These are phyloP conservation scores for Battus philenor DNA, from an alignment of 1,140 invertebrate genomes.

Conservation along the genomic window DNA sequence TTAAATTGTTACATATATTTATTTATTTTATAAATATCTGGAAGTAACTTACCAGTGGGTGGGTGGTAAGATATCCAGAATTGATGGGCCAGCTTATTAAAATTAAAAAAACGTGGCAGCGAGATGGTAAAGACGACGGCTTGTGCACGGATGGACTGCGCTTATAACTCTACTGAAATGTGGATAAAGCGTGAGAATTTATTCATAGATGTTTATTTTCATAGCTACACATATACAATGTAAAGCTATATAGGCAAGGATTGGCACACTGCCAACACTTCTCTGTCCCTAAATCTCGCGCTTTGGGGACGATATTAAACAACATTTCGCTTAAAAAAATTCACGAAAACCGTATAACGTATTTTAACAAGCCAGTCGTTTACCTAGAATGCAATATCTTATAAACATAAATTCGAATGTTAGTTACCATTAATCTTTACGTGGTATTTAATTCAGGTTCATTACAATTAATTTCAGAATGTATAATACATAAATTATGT, in stretches of 20 bases:
- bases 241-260: conserved; percentile 34
- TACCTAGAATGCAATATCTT: too few species aligned
- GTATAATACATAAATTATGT: too few species aligned
- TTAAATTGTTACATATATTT: too few species aligned
- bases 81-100: conserved; percentile 80
- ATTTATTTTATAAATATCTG: neutral
- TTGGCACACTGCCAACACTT: conserved; percentile 43
- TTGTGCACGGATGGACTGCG: conserved; percentile 10
- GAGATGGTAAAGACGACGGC: neutral
- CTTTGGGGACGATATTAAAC: conserved; percentile 7
- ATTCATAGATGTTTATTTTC: conserved; percentile 70
- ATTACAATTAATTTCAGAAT: too few species aligned
- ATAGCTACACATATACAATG: conserved; percentile 36
- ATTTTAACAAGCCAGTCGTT: too few species aligned
- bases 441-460: too few species aligned
- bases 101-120: conserved; percentile 6
- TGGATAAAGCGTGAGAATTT: conserved; percentile 48
- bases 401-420: too few species aligned
- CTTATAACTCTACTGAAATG: conserved; percentile 29
- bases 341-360: too few species aligned
- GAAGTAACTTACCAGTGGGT: conserved; percentile 57
- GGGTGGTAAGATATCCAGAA: conserved; percentile 84
- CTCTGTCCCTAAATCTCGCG: conserved; percentile 19
- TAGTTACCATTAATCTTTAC: too few species aligned
- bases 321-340: neutral